Percentiles rank a stretch among this genome's conserved stretches.
Evolutionary conservation across 53 echinoderm and acorn worm species (phyloP).

Genomic region (Henricia sp.): DNA sequence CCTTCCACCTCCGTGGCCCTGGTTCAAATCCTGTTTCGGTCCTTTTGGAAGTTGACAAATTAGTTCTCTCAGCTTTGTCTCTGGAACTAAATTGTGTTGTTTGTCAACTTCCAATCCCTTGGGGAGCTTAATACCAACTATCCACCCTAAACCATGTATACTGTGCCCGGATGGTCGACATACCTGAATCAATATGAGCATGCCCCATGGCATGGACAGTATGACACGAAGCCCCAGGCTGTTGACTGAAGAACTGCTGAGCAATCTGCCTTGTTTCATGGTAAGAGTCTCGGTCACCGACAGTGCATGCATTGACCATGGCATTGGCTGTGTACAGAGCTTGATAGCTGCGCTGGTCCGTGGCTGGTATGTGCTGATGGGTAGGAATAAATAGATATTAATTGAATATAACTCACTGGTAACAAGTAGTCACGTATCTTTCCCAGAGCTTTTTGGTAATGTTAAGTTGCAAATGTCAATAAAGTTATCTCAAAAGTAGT

Average conservation of each 20-base stretch:
- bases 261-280: conserved; percentile 72
- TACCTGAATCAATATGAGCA: conserved; percentile 95
- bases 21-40: too few relatives aligned
- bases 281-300: conserved; percentile 59
- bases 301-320: conserved; percentile 76
- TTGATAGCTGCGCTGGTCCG: conserved; percentile 79
- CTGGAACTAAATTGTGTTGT: neutral
- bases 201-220: conserved; percentile 92
- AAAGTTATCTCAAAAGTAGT: too few relatives aligned
- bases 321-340: conserved; percentile 88
- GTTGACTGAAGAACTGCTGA: conserved; percentile 69
- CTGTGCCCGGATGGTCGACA: too few relatives aligned
- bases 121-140: too few relatives aligned
- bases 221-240: conserved; percentile 74
- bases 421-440: too few relatives aligned
- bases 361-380: conserved; percentile 77
- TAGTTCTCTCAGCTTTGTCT: too few relatives aligned
- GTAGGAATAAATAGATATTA: neutral
- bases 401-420: neutral
- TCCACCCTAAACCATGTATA: too few relatives aligned
- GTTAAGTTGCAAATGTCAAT: too few relatives aligned
- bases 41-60: too few relatives aligned
- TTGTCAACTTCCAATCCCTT: neutral
- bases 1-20: too few relatives aligned
- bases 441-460: too few relatives aligned